Percentiles rank a stretch among this genome's conserved stretches.
Conservation (phyloP, 2,113 vertebrate genomes). For the Solea senegalensis region DNA sequence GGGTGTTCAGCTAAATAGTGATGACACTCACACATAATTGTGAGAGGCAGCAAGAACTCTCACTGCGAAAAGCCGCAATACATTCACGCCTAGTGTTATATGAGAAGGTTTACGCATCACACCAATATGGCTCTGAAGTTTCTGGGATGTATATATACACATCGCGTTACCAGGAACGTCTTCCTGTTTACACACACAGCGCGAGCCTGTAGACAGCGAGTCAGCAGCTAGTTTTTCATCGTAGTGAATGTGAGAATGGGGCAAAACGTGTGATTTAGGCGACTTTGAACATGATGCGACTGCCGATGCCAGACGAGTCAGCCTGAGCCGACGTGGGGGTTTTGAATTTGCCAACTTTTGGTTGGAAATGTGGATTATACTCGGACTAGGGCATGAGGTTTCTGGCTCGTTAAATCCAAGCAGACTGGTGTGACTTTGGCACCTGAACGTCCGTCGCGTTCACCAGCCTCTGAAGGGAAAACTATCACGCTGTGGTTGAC, state of each 20-base stretch:
- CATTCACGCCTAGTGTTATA: slow-evolving; percentile 43
- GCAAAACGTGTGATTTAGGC: slow-evolving; percentile 63
- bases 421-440: no score
- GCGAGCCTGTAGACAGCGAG: slow-evolving; percentile 64
- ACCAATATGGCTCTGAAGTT: slow-evolving; percentile 31
- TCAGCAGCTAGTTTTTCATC: slow-evolving; percentile 55
- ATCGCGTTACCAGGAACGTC: slow-evolving; percentile 33
- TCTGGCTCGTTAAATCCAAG: no score
- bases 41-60: slow-evolving; percentile 71
- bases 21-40: slow-evolving; percentile 77
- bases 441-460: no score
- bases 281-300: slow-evolving; percentile 57
- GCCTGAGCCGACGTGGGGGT: background rate
- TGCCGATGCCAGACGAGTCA: slow-evolving; percentile 39
- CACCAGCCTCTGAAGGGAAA: no score
- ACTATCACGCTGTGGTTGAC: no score
- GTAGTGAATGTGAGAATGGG: slow-evolving; percentile 24
- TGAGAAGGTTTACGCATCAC: slow-evolving; percentile 40
- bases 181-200: slow-evolving; percentile 51
- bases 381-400: no score
- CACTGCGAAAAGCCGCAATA: slow-evolving; percentile 61
- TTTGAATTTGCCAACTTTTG: slow-evolving; percentile 1
- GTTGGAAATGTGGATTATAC: no score
- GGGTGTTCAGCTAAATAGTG: slow-evolving; percentile 74
- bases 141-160: background rate